Base-by-base conservation (phyloP, 2,888 invertebrate species). In the Agrochola lota region DNA sequence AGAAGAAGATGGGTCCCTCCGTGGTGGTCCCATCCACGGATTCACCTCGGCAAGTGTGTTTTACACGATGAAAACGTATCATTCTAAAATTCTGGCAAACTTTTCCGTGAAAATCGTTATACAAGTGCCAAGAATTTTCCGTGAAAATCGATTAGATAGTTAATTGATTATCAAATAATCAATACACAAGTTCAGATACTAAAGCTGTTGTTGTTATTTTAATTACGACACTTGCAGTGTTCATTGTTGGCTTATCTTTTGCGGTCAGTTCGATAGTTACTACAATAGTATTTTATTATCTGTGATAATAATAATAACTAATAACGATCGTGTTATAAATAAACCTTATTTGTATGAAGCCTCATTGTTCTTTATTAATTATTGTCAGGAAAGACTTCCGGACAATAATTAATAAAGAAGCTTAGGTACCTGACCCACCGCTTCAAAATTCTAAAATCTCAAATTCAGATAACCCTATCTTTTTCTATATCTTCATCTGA, bases 171-270 rank as follows among this genome's bases (percentile, higher is more conserved):
- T 55, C 55, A 60, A 60, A 30, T 46, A 66, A 67, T 43, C 60
- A 55, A 66, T 59, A 71, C n/a, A 71, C 30, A 15, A 64, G 62
- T 49, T 40, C 15, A 23, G 52, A 70, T 64, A 71, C 20, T 43
- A 40, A 26, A 59, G 17, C 52, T 15, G 23, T 46, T 78, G 78
- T 85, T 59, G 8, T 52, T 71, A n/a, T 78, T 69, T 40, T 84
- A 66, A 81, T 85, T 69, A 85, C 72, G 43, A 77, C 74, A 59
- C 66, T 20, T 20, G 71, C 40, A n/a, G 46, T 77, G 70, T 70
- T 69, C 52, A 73, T 77, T 83, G 82, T 77, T 52, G 20, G 62
- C 46, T 83, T 85, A 84, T 84, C 84, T 85, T 83, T 83, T 72
- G 83, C 86, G 83, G 83, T 60, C 83, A 85, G 71, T 67, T 71